Evolutionary conservation across 2,888 invertebrate genomes (phyloP).

Genomic region (Microctonus hyperodae): DNA sequence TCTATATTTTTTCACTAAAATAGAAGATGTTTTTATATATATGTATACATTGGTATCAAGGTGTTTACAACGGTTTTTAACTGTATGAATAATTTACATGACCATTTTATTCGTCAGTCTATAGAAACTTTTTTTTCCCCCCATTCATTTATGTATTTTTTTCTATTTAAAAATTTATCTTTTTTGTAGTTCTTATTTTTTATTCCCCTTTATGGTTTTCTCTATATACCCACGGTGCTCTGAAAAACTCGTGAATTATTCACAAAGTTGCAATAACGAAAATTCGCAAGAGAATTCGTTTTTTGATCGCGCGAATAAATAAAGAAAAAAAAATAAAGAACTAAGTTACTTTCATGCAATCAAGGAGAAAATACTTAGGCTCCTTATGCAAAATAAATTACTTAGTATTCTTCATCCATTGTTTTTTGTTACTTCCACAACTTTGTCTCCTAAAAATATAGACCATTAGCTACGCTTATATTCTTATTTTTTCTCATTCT

Average conservation of each 20-base stretch:
- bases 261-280: slow-evolving; percentile 18
- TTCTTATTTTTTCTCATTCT: slow-evolving; percentile 26
- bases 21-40: neutral
- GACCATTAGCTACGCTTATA: slow-evolving; percentile 21
- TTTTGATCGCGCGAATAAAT: neutral
- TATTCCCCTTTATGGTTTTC: slow-evolving; percentile 3
- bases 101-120: neutral
- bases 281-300: slow-evolving; percentile 13
- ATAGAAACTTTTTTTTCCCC: neutral
- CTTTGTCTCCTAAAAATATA: slow-evolving; percentile 7
- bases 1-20: no score
- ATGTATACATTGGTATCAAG: neutral
- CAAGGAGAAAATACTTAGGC: neutral
- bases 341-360: neutral
- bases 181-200: neutral
- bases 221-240: neutral
- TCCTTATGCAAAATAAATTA: slow-evolving; percentile 15
- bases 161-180: no score
- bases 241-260: slow-evolving; percentile 27
- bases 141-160: no score
- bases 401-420: slow-evolving; percentile 8
- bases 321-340: neutral
- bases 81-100: neutral
- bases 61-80: neutral
- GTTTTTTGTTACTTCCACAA: slow-evolving; percentile 14